Evolutionary conservation across 2,797 vertebrate genomes (phyloP).

Genomic region (Xyrichtys novacula): DNA sequence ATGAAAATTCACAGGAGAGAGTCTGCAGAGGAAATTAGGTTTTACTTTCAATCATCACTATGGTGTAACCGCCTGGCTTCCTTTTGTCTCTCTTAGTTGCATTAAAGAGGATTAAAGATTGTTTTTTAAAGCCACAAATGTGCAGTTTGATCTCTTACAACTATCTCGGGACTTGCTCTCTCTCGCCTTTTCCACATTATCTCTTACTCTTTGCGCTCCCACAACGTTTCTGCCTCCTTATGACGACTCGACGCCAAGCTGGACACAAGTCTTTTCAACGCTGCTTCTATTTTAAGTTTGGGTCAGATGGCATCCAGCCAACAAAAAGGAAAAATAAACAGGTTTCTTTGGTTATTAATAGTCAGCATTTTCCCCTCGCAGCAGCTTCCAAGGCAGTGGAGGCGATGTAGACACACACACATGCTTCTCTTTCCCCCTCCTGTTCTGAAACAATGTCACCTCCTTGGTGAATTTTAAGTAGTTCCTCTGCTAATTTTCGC

Average conservation of each 20-base stretch:
- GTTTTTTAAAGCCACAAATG: conserved; percentile 46
- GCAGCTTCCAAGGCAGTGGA: conserved; percentile 60
- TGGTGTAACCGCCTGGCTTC: conserved; percentile 37
- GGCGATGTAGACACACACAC: conserved; percentile 36
- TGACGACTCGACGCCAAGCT: conserved; percentile 80
- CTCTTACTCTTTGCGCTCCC: conserved; percentile 46
- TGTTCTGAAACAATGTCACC: conserved; percentile 72
- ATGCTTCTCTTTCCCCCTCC: conserved; percentile 25
- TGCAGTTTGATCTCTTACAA: conserved; percentile 44
- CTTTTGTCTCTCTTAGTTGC: conserved; percentile 29
- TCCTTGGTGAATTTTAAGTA: conserved; percentile 74
- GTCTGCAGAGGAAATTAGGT: conserved; percentile 47
- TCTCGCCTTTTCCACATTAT: conserved; percentile 51
- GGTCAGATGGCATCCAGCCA: conserved; percentile 58
- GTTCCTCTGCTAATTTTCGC: conserved; percentile 61
- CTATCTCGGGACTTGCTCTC: conserved; percentile 39
- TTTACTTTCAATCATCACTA: conserved; percentile 40
- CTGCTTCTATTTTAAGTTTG: conserved; percentile 55
- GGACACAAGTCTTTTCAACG: conserved; percentile 81
- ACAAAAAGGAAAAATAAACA: conserved; percentile 64
- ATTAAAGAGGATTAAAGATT: conserved; percentile 21
- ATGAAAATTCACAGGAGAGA: conserved; percentile 18
- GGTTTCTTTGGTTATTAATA: conserved; percentile 81
- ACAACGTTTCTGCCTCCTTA: conserved; percentile 47
- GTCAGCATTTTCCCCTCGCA: conserved; percentile 65